These are phyloP conservation scores for Prietella phreatophila DNA, from an alignment of 2,113 vertebrate genomes.

Conservation along the genomic window DNA sequence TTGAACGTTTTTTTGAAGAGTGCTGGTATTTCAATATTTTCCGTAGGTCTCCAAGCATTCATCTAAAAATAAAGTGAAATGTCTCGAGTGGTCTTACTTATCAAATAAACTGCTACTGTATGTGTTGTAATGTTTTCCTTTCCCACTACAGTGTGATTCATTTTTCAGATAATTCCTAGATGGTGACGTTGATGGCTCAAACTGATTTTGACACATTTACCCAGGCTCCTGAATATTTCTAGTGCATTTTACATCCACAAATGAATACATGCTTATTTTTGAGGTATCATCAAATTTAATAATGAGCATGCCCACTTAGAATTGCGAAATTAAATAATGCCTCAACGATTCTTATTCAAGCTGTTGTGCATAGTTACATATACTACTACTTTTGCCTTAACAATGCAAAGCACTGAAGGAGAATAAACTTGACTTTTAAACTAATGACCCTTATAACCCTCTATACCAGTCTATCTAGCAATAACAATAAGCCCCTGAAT, in stretches of 20 bases:
- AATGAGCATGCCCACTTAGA: neutral
- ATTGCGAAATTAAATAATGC: neutral
- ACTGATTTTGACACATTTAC: neutral
- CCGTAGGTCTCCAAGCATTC: neutral
- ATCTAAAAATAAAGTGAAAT: neutral
- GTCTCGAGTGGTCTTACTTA: neutral
- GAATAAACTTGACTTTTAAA: neutral
- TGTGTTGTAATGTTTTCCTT: neutral
- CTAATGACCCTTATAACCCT: neutral
- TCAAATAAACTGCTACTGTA: neutral
- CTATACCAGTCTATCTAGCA: neutral
- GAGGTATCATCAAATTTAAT: neutral
- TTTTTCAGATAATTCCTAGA: neutral
- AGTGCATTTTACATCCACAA: neutral
- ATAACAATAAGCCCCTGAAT: neutral
- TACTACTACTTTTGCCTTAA: too few species aligned
- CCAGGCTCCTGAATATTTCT: neutral
- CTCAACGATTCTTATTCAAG: neutral
- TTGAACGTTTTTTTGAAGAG: neutral
- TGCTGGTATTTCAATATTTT: neutral
- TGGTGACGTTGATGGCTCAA: neutral
- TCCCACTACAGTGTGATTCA: neutral
- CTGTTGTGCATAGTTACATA: neutral
- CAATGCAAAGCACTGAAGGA: neutral
- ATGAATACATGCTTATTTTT: slow-evolving; percentile 7